Conservation (phyloP, 2,113 vertebrate species). For the Pedetes capensis region DNA sequence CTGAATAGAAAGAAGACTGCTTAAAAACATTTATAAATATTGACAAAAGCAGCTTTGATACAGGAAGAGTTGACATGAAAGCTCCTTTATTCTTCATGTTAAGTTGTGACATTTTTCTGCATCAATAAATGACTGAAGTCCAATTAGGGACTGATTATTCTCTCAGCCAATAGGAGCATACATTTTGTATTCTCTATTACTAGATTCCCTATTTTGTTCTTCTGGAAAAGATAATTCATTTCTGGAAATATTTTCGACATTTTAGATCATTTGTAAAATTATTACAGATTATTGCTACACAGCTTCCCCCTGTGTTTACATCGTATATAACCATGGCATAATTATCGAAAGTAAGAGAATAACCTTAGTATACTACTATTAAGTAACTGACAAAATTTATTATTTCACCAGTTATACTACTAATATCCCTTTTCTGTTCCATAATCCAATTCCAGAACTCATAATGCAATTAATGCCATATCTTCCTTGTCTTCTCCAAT, state of each 20-base stretch:
- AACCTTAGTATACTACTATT: neutral
- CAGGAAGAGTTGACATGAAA: neutral
- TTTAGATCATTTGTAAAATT: neutral
- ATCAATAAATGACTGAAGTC: neutral
- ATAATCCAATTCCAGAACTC: neutral
- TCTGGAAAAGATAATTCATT: neutral
- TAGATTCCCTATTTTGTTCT: neutral
- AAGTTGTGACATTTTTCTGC: neutral
- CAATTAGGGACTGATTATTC: neutral
- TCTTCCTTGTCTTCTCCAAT: neutral
- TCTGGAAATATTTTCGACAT: neutral
- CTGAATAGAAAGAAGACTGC: neutral
- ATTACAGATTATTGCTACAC: neutral
- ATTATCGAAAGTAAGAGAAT: neutral
- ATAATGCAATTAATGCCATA: neutral
- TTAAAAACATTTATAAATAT: slow-evolving; percentile 14
- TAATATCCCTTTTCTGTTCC: neutral
- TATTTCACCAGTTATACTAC: neutral
- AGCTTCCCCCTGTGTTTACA: neutral
- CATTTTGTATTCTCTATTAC: neutral
- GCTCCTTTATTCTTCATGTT: neutral
- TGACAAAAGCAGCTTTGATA: neutral
- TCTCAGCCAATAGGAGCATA: neutral
- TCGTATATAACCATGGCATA: neutral
- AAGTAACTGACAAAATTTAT: neutral